phyloP scores from a whole-genome alignment of 2,888 invertebrate genomes.

The Orgyia antiqua region DNA sequence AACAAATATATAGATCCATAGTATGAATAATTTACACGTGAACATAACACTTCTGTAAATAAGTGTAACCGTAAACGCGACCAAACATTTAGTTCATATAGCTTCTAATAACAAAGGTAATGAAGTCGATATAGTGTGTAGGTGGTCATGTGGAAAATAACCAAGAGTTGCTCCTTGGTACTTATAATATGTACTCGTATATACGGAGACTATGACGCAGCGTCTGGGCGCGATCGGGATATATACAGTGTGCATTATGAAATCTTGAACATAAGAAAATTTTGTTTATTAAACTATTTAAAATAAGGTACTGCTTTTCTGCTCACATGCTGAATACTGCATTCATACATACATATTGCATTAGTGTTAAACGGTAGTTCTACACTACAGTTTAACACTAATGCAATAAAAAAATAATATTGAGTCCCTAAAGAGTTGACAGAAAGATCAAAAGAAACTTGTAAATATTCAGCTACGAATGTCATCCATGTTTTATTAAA shows the following conservation, averaged over 20 bases:
- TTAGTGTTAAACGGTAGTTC: no score
- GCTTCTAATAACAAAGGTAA: constrained; percentile 25
- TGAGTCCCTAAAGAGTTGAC: no score
- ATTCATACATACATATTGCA: no score
- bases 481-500: no score
- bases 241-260: constrained; percentile 13
- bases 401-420: neutral
- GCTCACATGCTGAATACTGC: no score
- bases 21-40: neutral
- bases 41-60: constrained; percentile 1
- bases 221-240: constrained; percentile 47
- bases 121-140: constrained; percentile 24
- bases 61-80: constrained; percentile 1
- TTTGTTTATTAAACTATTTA: neutral
- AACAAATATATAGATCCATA: no score
- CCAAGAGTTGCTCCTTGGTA: constrained; percentile 22
- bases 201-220: constrained; percentile 43
- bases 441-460: no score
- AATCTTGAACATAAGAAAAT: constrained; percentile 16
- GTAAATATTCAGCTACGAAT: no score
- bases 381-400: no score
- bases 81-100: constrained; percentile 6
- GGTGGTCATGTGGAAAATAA: constrained; percentile 50
- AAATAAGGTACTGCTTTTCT: neutral
- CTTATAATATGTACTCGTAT: constrained; percentile 24